Conservation (phyloP, 1,140 invertebrate genomes). For the Manduca sexta region DNA sequence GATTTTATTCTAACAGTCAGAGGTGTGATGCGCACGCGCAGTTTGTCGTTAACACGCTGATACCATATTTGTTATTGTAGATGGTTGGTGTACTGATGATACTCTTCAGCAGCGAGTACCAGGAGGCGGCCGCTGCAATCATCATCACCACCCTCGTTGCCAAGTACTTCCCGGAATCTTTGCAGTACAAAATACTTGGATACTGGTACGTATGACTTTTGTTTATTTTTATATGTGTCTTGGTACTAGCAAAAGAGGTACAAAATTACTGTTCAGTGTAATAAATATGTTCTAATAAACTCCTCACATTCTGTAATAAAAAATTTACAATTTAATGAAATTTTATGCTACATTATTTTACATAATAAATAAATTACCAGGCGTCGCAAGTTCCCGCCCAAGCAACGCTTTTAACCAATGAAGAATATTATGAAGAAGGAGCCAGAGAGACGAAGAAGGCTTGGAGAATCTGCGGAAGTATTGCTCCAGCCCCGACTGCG, state of each 20-base stretch:
- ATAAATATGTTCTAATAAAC: too few relatives aligned
- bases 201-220: slow-evolving; percentile 73
- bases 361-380: slow-evolving; percentile 24
- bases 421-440: slow-evolving; percentile 89
- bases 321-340: background rate
- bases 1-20: too few relatives aligned
- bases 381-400: slow-evolving; percentile 72
- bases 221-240: too few relatives aligned
- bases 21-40: too few relatives aligned
- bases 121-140: slow-evolving; percentile 81
- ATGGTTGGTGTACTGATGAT: slow-evolving; percentile 77
- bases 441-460: slow-evolving; percentile 86
- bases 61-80: slow-evolving; percentile 59
- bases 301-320: too few relatives aligned
- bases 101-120: slow-evolving; percentile 87
- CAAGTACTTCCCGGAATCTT: slow-evolving; percentile 77
- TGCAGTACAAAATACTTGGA: slow-evolving; percentile 50
- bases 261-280: too few relatives aligned
- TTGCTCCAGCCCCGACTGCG: slow-evolving; percentile 92
- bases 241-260: too few relatives aligned
- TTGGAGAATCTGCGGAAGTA: slow-evolving; percentile 84
- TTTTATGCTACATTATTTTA: background rate
- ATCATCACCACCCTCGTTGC: slow-evolving; percentile 76
- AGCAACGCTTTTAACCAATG: slow-evolving; percentile 81
- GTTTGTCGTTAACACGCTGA: too few relatives aligned